Evolutionary conservation across 92 coral and sea anemone genomes (phyloP).

Genomic region (Zoanthus sansibaricus): DNA sequence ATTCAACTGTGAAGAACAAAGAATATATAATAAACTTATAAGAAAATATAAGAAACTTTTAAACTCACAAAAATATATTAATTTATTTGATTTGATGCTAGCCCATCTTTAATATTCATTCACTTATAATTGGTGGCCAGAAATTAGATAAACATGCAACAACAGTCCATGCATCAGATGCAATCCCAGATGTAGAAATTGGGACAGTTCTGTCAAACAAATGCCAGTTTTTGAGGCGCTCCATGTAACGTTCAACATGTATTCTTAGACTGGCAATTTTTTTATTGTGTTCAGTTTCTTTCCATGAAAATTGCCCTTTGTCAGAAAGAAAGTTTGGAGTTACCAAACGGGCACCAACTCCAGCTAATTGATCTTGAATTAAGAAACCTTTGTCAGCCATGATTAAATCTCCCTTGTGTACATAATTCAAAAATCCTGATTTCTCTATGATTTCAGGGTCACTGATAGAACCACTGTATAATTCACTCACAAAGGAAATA

Average conservation of each 20-base stretch:
- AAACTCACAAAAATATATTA: too few species aligned
- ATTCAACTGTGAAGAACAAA: too few species aligned
- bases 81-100: too few species aligned
- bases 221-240: constrained; percentile 72
- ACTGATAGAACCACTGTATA: constrained; percentile 26
- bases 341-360: constrained; percentile 58
- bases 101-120: too few species aligned
- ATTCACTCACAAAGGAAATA: constrained; percentile 26
- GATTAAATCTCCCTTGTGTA: constrained; percentile 25
- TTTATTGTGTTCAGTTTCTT: constrained; percentile 64
- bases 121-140: constrained; percentile 59
- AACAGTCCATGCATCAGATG: constrained; percentile 66
- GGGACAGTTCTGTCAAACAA: constrained; percentile 70
- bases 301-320: constrained; percentile 49
- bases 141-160: constrained; percentile 61
- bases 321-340: constrained; percentile 44
- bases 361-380: constrained; percentile 62
- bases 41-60: too few species aligned
- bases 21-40: too few species aligned
- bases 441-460: constrained; percentile 24
- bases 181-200: constrained; percentile 47
- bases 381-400: constrained; percentile 68
- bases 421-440: constrained; percentile 23
- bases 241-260: constrained; percentile 71
- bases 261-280: constrained; percentile 62